These are phyloP conservation scores for Dicrurus megarhynchus DNA, from an alignment of 2,113 vertebrate species.

Conservation along the genomic window DNA sequence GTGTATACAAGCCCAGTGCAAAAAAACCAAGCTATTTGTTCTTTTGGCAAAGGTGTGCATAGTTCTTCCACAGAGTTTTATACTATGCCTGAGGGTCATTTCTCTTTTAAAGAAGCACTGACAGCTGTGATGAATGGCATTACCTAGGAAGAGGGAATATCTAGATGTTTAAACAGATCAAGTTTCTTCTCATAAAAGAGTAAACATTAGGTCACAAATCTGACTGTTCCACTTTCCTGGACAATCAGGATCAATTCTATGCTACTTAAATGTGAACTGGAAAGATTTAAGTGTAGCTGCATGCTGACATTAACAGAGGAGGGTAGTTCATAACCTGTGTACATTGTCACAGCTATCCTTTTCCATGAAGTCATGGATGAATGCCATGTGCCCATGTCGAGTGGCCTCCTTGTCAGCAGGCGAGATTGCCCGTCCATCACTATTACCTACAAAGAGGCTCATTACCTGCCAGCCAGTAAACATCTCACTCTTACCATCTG, in stretches of 20 bases:
- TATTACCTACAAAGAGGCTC: constrained; percentile 70
- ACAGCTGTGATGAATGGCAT: constrained; percentile 74
- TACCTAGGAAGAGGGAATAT: constrained; percentile 71
- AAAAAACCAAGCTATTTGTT: constrained; percentile 43
- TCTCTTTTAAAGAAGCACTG: constrained; percentile 68
- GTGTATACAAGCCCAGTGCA: constrained; percentile 18
- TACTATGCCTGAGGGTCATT: constrained; percentile 67
- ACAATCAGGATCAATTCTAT: constrained; percentile 54
- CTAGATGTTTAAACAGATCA: constrained; percentile 77
- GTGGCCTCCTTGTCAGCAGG: constrained; percentile 60
- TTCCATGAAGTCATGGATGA: constrained; percentile 59
- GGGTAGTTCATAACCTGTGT: constrained; percentile 36
- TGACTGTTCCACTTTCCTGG: constrained; percentile 47
- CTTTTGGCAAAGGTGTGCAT: constrained; percentile 62
- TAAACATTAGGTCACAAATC: constrained; percentile 71
- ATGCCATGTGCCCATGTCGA: constrained; percentile 61
- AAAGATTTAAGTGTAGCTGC: constrained; percentile 37
- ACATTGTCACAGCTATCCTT: constrained; percentile 37
- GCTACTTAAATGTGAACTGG: constrained; percentile 33
- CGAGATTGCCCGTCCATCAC: constrained; percentile 71
- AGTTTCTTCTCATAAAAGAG: constrained; percentile 62
- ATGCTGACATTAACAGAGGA: constrained; percentile 16
- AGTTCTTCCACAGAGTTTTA: constrained; percentile 62
- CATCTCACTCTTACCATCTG: constrained; percentile 76
- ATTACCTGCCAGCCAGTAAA: constrained; percentile 78